A percentile compares a stretch with the other conserved stretches of the same genome.
Evolutionary conservation across 2,113 vertebrate genomes (phyloP).

Genomic region (Hemibagrus wyckioides): DNA sequence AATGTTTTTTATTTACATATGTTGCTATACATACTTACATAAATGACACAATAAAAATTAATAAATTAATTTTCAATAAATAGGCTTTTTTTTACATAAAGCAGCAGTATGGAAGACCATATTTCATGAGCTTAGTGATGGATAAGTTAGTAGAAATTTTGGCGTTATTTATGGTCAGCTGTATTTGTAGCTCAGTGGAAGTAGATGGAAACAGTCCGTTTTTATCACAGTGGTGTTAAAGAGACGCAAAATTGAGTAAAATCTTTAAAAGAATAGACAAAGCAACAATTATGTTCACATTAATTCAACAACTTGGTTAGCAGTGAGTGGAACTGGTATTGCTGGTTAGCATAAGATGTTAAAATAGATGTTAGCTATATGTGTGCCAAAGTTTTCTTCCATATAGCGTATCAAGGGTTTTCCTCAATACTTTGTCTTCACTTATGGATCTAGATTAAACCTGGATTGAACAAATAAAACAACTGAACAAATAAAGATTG

Average conservation of each 20-base stretch:
- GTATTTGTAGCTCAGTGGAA: not conserved
- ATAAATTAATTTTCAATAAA: slow-evolving; percentile 83
- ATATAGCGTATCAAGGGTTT: not conserved
- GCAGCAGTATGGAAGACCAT: slow-evolving; percentile 69
- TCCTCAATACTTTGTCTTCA: not conserved
- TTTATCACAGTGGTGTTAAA: not conserved
- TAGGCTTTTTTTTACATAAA: slow-evolving; percentile 70
- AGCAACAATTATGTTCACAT: not conserved
- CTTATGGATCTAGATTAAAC: not conserved
- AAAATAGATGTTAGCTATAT: not conserved
- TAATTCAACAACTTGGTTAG: not conserved
- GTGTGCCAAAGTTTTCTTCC: not conserved
- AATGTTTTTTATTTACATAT: slow-evolving; percentile 58
- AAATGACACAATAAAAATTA: slow-evolving; percentile 64
- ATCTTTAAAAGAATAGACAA: not conserved
- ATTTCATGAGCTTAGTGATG: slow-evolving; percentile 26
- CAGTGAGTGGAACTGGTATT: not conserved
- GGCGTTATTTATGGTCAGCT: not conserved
- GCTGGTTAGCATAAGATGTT: not conserved
- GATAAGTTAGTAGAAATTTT: not conserved
- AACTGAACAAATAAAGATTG: not conserved
- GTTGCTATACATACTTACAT: slow-evolving; percentile 64
- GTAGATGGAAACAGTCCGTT: too few species aligned
- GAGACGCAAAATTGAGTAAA: not conserved
- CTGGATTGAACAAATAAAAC: not conserved